Base-by-base conservation (phyloP, 1,140 invertebrate species). In the Drosophila arawakana region DNA sequence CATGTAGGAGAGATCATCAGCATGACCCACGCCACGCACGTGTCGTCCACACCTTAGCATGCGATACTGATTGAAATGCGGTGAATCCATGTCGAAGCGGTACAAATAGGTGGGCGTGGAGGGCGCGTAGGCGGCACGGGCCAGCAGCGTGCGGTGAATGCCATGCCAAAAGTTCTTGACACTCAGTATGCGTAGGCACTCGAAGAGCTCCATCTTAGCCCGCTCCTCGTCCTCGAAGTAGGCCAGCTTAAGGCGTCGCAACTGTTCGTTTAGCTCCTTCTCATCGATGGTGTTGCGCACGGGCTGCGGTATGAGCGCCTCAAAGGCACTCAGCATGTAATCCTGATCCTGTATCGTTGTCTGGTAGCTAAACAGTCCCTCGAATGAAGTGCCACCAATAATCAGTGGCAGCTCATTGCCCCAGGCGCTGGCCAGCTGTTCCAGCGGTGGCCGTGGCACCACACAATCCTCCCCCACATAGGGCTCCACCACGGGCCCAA, bases 1-100 rank as follows among this genome's bases (percentile, higher is more conserved):
- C 50, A 95, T 72, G 80, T 95, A 95, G 60, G 94, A 94, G 1
- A 95, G 41, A 63, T 96, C 95, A 65, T 96, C 95, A 0, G 93
- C 94, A 78, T 96, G 95, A 54, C 92, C 93, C 2, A 94, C 93
- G 3, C 91, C 88, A 2, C 82, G 61, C 49, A 88, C 83, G 5
- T 88, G 66, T 0, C 41, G 68, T 0, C 83, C 82, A 9, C 82
- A 86, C n/a, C 80, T 73, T 3, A 86, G 91, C 72, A 65, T 92
- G 13, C 90, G 76, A 35, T 73, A 78, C 41, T 85, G 74, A 69
- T 92, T 92, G 34, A 60, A 85, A 18, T 78, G 77, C 18, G 76
- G 49, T 6, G 92, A 90, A 39, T 93, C 92, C 63, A 93, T 82
- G 30, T 92, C 91, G 71, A 94, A 93, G 50, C 92, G 84, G 61